Evolutionary conservation across 2,797 vertebrate species (phyloP).

Genomic region (Galaxias olidus): DNA sequence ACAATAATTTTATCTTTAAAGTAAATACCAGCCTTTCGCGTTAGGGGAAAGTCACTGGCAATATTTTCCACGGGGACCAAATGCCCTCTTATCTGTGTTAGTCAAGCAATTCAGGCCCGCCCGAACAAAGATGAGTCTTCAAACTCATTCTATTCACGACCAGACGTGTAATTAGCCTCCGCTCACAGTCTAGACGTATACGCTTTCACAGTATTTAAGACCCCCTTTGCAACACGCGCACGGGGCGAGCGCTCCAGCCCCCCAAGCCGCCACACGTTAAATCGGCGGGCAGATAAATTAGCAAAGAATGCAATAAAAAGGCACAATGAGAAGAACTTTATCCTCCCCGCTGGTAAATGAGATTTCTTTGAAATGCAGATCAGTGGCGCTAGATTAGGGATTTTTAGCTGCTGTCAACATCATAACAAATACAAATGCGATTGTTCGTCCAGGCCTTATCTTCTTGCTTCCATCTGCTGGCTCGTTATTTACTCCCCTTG

Average conservation of each 20-base stretch:
- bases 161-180: constrained; percentile 99
- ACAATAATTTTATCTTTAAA: constrained; percentile 86
- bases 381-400: constrained; percentile 99
- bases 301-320: constrained; percentile 98
- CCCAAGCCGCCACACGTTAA: constrained; percentile 80
- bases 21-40: constrained; percentile 81
- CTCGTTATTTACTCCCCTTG: constrained; percentile 99
- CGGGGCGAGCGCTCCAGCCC: constrained; percentile 76
- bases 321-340: constrained; percentile 99
- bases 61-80: constrained; percentile 76
- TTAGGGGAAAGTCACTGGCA: constrained; percentile 72
- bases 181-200: constrained; percentile 98
- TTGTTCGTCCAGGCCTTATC: constrained; percentile 97
- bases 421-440: constrained; percentile 99
- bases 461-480: constrained; percentile 99
- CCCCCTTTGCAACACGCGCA: constrained; percentile 89
- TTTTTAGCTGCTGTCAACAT: constrained; percentile 99
- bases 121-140: constrained; percentile 94
- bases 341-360: constrained; percentile 99
- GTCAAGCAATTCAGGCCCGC: constrained; percentile 85
- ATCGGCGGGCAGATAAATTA: constrained; percentile 99
- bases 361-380: constrained; percentile 99
- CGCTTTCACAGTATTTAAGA: constrained; percentile 99
- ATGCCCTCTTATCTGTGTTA: constrained; percentile 83
- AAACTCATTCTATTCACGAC: constrained; percentile 92